Conservation (phyloP, 2,888 invertebrate species). For the Noctua fimbriata region DNA sequence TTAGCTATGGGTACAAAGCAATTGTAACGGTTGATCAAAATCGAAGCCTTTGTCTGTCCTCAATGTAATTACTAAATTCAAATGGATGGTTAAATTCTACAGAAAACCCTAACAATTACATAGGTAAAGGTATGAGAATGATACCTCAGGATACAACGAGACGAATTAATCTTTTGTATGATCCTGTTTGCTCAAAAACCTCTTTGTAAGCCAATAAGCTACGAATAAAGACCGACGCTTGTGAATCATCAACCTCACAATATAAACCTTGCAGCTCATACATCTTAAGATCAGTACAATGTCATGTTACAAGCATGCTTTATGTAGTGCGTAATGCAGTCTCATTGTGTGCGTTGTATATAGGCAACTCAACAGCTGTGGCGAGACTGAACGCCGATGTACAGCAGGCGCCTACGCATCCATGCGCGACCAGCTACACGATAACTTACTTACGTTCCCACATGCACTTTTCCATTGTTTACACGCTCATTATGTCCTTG, state of each 20-base stretch:
- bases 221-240: constrained; percentile 8
- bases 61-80: constrained; percentile 23
- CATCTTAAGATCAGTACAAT: constrained; percentile 46
- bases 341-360: constrained; percentile 47
- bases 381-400: constrained; percentile 43
- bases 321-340: constrained; percentile 45
- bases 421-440: constrained; percentile 70
- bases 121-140: neutral
- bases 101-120: constrained; percentile 17
- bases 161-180: constrained; percentile 7
- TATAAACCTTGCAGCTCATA: constrained; percentile 33
- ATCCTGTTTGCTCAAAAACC: neutral
- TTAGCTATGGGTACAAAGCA: constrained; percentile 46
- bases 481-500: constrained; percentile 61
- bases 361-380: constrained; percentile 47
- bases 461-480: constrained; percentile 75
- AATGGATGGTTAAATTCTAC: constrained; percentile 10
- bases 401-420: constrained; percentile 75
- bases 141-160: neutral
- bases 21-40: constrained; percentile 48
- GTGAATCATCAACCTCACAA: constrained; percentile 43
- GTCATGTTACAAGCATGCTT: constrained; percentile 36
- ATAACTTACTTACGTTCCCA: constrained; percentile 71
- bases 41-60: constrained; percentile 14
- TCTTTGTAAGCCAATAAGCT: constrained; percentile 24